Conservation (phyloP, 2,888 invertebrate genomes). For the Pharmacophagus antenor region DNA sequence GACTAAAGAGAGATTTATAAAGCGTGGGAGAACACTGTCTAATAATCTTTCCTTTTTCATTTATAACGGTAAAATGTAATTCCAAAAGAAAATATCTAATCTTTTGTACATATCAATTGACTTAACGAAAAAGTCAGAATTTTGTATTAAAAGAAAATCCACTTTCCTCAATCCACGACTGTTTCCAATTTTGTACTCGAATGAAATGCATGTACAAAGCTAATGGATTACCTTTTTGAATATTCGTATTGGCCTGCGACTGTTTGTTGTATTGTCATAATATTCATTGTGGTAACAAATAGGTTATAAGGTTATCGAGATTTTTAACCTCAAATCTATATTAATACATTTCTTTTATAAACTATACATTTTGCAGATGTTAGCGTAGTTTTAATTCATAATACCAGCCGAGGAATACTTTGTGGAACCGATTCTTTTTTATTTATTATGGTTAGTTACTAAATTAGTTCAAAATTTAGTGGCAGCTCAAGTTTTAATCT, state of each 20-base stretch:
- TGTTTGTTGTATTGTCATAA: neutral
- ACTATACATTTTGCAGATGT: too few relatives aligned
- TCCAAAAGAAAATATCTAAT: neutral
- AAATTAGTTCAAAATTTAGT: too few relatives aligned
- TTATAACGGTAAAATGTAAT: neutral
- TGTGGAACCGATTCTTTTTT: too few relatives aligned
- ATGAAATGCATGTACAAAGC: slow-evolving; percentile 1
- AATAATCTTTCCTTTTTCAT: neutral
- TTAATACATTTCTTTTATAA: neutral
- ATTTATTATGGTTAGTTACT: too few relatives aligned
- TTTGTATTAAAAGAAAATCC: slow-evolving; percentile 3
- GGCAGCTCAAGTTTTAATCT: too few relatives aligned
- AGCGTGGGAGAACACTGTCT: neutral
- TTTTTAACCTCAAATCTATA: neutral
- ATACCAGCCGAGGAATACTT: too few relatives aligned
- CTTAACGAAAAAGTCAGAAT: slow-evolving; percentile 6
- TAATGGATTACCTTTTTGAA: neutral
- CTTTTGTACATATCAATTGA: neutral
- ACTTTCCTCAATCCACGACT: neutral
- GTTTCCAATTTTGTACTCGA: neutral
- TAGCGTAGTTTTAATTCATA: too few relatives aligned
- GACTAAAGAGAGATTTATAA: neutral
- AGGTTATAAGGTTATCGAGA: neutral
- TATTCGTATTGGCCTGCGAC: neutral
- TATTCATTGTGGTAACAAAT: neutral